Evolutionary conservation across 2,797 vertebrate species (phyloP).

Genomic region (Cossypha heuglini): DNA sequence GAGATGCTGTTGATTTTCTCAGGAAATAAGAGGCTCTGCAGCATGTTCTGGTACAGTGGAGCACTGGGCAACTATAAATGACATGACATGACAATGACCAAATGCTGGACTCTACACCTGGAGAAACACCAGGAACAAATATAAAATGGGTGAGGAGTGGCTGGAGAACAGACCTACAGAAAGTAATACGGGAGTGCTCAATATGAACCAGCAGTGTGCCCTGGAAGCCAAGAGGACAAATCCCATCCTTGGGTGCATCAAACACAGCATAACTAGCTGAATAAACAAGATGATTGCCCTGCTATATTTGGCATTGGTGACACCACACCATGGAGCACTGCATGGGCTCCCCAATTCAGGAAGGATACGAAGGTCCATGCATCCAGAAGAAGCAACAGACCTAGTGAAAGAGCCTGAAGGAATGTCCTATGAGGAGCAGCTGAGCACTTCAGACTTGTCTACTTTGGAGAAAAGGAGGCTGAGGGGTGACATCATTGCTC

Average conservation of each 20-base stretch:
- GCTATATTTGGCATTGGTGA: too few relatives aligned
- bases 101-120: background rate
- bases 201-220: background rate
- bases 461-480: background rate
- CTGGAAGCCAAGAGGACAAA: background rate
- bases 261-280: background rate
- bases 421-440: background rate
- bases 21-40: background rate
- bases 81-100: background rate
- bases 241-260: fast-evolving
- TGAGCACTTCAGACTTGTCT: background rate
- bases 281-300: fast-evolving
- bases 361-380: background rate
- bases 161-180: background rate
- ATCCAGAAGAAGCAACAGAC: background rate
- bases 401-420: background rate
- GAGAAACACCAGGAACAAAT: background rate
- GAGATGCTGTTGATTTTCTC: background rate
- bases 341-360: fast-evolving
- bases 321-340: too few relatives aligned
- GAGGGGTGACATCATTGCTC: fast-evolving
- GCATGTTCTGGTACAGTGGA: background rate
- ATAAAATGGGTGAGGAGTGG: background rate
- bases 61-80: fast-evolving
- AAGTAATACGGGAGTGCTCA: background rate